A percentile compares a stretch with the other conserved stretches of the same genome.
Evolutionary conservation across 2,113 vertebrate genomes (phyloP).

Genomic region (Callipepla californica): DNA sequence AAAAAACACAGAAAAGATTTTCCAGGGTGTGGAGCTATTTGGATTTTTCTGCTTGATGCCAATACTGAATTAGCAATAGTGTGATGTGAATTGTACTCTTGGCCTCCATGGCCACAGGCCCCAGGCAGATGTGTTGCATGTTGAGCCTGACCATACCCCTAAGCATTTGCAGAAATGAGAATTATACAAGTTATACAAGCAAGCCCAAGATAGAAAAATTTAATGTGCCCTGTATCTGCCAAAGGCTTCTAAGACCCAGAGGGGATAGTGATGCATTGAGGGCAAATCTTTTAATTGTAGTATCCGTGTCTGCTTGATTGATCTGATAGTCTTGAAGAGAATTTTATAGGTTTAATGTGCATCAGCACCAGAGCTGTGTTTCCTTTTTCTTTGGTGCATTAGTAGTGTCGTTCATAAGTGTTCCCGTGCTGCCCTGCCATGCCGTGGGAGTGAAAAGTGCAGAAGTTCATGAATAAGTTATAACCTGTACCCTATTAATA

Average conservation of each 20-base stretch:
- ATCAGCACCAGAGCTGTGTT: constrained; percentile 22
- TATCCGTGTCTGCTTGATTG: constrained; percentile 49
- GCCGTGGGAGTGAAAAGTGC: constrained; percentile 50
- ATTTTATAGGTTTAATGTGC: constrained; percentile 39
- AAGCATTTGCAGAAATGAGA: neutral
- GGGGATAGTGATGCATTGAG: neutral
- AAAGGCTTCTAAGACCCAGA: neutral
- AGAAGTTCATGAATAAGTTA: constrained; percentile 70
- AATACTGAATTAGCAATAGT: neutral
- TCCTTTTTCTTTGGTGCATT: constrained; percentile 54
- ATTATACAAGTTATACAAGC: neutral
- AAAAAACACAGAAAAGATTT: neutral
- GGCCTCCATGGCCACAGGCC: accelerated
- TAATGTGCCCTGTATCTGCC: neutral
- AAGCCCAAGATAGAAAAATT: neutral
- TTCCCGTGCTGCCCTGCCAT: constrained; percentile 38
- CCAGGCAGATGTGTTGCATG: neutral
- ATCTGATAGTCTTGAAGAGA: constrained; percentile 24
- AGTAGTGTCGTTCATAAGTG: constrained; percentile 34
- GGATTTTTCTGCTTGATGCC: neutral
- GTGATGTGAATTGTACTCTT: neutral
- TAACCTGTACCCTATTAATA: constrained; percentile 66
- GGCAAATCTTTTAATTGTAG: constrained; percentile 3
- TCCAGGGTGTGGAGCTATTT: neutral
- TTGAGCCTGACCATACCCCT: neutral